These are phyloP conservation scores for Drosophila neotestacea DNA, from an alignment of 2,888 invertebrate species.

Conservation along the genomic window DNA sequence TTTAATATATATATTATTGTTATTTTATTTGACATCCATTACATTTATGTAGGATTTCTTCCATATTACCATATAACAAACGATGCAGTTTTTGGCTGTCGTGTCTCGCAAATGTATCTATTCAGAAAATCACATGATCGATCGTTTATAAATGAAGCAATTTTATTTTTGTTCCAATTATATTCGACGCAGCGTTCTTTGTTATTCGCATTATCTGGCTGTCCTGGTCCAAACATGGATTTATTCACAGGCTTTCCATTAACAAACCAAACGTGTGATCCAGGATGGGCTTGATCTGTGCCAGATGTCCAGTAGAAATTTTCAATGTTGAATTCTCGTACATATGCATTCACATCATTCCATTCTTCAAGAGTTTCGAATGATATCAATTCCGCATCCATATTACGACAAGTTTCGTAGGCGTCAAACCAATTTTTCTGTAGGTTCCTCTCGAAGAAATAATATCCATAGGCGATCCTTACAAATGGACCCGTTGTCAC, in stretches of 20 bases:
- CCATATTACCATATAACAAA: slow-evolving; percentile 35
- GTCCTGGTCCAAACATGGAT: slow-evolving; percentile 6
- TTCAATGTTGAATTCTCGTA: slow-evolving; percentile 1
- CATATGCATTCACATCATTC: slow-evolving; percentile 11
- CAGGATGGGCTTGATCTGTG: slow-evolving; percentile 21
- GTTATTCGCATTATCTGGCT: slow-evolving; percentile 23
- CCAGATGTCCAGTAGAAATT: slow-evolving; percentile 29
- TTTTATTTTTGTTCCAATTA: slow-evolving; percentile 1
- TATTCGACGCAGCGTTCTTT: slow-evolving; percentile 26
- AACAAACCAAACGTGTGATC: slow-evolving; percentile 20
- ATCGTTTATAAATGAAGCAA: slow-evolving; percentile 11
- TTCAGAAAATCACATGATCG: slow-evolving; percentile 5
- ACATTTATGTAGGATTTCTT: not conserved
- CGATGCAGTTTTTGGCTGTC: slow-evolving; percentile 23
- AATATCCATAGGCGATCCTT: slow-evolving; percentile 20
- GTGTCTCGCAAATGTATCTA: slow-evolving; percentile 22
- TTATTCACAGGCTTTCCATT: slow-evolving; percentile 5
- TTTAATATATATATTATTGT: too few relatives aligned
- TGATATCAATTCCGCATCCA: slow-evolving; percentile 29
- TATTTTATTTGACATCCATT: too few relatives aligned
- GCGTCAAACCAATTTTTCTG: slow-evolving; percentile 30
- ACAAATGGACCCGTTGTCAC: slow-evolving; percentile 32
- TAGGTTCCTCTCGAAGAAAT: slow-evolving; percentile 18
- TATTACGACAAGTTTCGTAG: slow-evolving; percentile 15
- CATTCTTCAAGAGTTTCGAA: slow-evolving; percentile 18